Conservation (phyloP, 2,797 vertebrate species). For the Antrozous pallidus region DNA sequence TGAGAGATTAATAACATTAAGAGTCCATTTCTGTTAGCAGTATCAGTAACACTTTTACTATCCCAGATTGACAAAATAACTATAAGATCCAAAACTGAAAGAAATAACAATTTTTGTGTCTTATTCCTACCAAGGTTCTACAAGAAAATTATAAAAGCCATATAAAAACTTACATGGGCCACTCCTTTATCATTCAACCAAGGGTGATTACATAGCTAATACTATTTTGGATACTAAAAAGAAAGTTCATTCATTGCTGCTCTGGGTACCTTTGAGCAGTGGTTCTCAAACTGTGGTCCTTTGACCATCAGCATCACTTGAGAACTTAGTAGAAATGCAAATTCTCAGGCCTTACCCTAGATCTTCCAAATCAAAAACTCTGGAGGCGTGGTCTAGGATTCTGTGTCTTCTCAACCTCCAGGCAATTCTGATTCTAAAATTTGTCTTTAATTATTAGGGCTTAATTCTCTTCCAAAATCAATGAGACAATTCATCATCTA, state of each 20-base stretch:
- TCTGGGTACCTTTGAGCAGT: background rate
- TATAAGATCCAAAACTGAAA: background rate
- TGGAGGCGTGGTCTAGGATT: background rate
- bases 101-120: background rate
- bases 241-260: background rate
- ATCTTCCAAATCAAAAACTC: background rate
- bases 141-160: background rate
- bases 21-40: background rate
- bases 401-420: background rate
- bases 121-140: background rate
- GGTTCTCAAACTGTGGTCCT: background rate
- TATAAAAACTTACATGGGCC: background rate
- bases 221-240: background rate
- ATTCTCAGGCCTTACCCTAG: background rate
- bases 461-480: slow-evolving; percentile 29
- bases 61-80: background rate
- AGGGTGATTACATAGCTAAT: background rate
- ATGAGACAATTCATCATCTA: background rate
- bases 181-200: background rate
- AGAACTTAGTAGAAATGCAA: background rate
- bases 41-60: background rate
- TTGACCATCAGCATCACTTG: background rate
- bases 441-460: background rate
- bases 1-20: background rate
- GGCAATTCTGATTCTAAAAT: background rate